Percentiles rank a stretch among this genome's conserved stretches.
phyloP scores from a whole-genome alignment of 1,140 invertebrate species.

The Calycopis cecrops region DNA sequence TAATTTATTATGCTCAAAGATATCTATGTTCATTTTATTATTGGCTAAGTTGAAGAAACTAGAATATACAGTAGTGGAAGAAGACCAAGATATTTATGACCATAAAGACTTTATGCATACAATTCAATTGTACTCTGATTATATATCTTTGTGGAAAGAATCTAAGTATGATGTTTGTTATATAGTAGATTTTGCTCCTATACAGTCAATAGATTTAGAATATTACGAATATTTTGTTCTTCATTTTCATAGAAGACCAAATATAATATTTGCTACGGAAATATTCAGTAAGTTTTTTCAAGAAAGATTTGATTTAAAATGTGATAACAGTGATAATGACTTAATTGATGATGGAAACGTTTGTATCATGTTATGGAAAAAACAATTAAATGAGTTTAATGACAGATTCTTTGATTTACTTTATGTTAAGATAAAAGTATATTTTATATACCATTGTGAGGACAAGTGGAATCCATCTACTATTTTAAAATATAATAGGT shows the following conservation, averaged over 20 bases:
- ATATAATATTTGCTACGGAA: conserved; percentile 25
- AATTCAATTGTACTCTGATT: conserved; percentile 27
- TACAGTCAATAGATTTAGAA: conserved; percentile 21
- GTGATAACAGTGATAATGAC: conserved; percentile 14
- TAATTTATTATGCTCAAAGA: conserved; percentile 36
- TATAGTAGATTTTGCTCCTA: conserved; percentile 12
- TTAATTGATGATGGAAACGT: conserved; percentile 29
- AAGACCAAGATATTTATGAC: conserved; percentile 15
- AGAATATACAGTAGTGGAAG: conserved; percentile 30
- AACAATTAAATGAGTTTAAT: conserved; percentile 38
- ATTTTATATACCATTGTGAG: conserved; percentile 19
- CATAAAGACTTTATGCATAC: conserved; percentile 16
- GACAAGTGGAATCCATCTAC: background rate
- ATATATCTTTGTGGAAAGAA: conserved; percentile 33
- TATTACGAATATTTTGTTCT: conserved; percentile 34
- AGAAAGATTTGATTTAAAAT: conserved; percentile 26
- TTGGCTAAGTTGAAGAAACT: conserved; percentile 32
- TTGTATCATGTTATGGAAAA: conserved; percentile 41
- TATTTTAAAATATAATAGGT: conserved; percentile 27
- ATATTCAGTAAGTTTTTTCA: conserved; percentile 36
- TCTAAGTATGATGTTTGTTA: conserved; percentile 6
- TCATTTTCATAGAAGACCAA: conserved; percentile 10
- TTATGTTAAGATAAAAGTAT: conserved; percentile 26
- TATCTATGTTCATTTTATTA: conserved; percentile 31
- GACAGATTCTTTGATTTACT: conserved; percentile 36